Evolutionary conservation across 2,113 vertebrate species (phyloP).

Genomic region (Oryzias javanicus): DNA sequence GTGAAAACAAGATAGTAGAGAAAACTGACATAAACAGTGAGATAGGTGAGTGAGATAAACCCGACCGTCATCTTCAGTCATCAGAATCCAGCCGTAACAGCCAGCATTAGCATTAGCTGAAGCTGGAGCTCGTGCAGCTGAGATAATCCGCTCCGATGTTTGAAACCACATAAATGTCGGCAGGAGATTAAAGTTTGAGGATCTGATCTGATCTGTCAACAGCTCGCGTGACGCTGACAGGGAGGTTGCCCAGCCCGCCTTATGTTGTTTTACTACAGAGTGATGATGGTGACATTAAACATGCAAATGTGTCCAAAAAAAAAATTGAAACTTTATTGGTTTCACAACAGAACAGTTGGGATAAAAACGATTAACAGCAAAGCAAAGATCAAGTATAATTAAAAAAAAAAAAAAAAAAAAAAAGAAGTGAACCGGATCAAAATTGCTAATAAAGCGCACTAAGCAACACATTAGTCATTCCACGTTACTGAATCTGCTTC

Average conservation of each 20-base stretch:
- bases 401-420: background rate
- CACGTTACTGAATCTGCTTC: background rate
- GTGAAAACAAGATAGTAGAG: too few relatives aligned
- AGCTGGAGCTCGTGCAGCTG: background rate
- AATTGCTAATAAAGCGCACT: constrained; percentile 16
- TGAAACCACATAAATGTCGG: background rate
- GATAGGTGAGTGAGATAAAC: background rate
- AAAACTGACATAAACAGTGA: too few relatives aligned
- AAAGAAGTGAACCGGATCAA: background rate
- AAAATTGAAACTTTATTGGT: background rate
- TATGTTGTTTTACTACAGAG: background rate
- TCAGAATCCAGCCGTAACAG: background rate
- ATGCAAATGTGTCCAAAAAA: background rate
- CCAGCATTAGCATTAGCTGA: background rate
- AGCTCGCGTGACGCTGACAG: background rate
- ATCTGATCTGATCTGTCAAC: background rate
- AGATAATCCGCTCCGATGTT: background rate
- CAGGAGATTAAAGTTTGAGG: background rate
- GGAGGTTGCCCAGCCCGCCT: background rate
- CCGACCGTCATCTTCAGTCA: background rate
- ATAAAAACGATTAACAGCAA: background rate
- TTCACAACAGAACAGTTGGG: background rate
- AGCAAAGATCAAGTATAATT: background rate
- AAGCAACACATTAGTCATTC: constrained; percentile 30
- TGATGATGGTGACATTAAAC: background rate